phyloP scores from a whole-genome alignment of 1,140 invertebrate species.

The Helicoverpa armigera region DNA sequence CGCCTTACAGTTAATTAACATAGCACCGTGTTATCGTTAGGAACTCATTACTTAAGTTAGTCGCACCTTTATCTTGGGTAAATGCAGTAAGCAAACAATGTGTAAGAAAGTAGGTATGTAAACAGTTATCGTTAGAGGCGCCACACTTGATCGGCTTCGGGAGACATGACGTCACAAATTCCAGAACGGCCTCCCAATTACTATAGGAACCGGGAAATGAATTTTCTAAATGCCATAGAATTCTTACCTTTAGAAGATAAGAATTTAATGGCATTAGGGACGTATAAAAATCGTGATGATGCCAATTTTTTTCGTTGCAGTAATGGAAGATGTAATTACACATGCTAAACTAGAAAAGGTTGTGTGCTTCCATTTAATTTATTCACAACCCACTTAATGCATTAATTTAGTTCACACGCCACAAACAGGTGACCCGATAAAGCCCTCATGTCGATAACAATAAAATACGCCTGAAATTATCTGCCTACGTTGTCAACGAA shows the following conservation, averaged over 20 bases:
- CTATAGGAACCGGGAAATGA: neutral
- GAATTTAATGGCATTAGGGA: too few relatives aligned
- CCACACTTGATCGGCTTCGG: slow-evolving; percentile 2
- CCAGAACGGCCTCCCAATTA: neutral
- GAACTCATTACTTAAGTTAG: slow-evolving; percentile 20
- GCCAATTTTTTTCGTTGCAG: too few relatives aligned
- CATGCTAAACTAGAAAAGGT: too few relatives aligned
- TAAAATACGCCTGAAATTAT: neutral
- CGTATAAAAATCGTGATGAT: too few relatives aligned
- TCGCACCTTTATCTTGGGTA: slow-evolving; percentile 13
- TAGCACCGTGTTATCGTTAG: neutral
- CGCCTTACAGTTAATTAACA: slow-evolving; percentile 24
- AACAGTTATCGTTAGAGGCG: neutral
- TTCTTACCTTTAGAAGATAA: too few relatives aligned
- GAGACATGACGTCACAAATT: neutral
- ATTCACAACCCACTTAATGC: too few relatives aligned
- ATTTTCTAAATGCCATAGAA: neutral
- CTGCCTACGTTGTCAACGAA: too few relatives aligned
- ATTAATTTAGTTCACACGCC: slow-evolving; percentile 5
- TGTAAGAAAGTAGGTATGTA: neutral
- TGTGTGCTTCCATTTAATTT: too few relatives aligned
- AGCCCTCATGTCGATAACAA: neutral
- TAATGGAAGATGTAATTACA: too few relatives aligned
- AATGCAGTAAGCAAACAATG: slow-evolving; percentile 31
- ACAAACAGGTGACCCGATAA: slow-evolving; percentile 10